Conservation (phyloP, 2,113 vertebrate genomes). For the Elephantulus edwardii region DNA sequence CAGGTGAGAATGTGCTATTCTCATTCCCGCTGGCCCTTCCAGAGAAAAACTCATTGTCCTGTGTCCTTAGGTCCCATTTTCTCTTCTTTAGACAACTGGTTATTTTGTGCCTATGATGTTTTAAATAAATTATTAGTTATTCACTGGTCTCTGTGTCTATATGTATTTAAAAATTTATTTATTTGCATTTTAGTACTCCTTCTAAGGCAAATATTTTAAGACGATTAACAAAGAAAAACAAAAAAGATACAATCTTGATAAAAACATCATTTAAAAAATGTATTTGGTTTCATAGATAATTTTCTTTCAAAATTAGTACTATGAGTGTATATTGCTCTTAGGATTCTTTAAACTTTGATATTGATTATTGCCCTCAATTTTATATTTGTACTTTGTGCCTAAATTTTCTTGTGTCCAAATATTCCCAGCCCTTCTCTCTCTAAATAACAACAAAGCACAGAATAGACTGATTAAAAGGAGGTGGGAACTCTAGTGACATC, state of each 20-base stretch:
- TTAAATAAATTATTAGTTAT: slow-evolving; percentile 69
- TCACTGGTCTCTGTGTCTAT: slow-evolving; percentile 37
- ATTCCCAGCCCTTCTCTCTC: background rate
- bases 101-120: slow-evolving; percentile 48
- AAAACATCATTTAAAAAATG: slow-evolving; percentile 62
- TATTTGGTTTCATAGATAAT: slow-evolving; percentile 39
- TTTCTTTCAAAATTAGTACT: slow-evolving; percentile 10
- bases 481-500: no score
- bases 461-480: slow-evolving; percentile 4
- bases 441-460: background rate
- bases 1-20: no score
- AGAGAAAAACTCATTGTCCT: no score
- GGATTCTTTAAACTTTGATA: background rate
- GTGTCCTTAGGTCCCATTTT: no score
- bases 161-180: slow-evolving; percentile 44
- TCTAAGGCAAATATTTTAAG: background rate
- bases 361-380: background rate
- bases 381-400: rapidly evolving
- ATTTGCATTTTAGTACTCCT: background rate
- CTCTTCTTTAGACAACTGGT: no score
- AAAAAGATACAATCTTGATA: slow-evolving; percentile 31
- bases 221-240: slow-evolving; percentile 21
- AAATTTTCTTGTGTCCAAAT: background rate
- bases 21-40: no score
- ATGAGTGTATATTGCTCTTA: slow-evolving; percentile 2